Conservation (phyloP, 1,140 invertebrate species). For the Coptotermes formosanus region DNA sequence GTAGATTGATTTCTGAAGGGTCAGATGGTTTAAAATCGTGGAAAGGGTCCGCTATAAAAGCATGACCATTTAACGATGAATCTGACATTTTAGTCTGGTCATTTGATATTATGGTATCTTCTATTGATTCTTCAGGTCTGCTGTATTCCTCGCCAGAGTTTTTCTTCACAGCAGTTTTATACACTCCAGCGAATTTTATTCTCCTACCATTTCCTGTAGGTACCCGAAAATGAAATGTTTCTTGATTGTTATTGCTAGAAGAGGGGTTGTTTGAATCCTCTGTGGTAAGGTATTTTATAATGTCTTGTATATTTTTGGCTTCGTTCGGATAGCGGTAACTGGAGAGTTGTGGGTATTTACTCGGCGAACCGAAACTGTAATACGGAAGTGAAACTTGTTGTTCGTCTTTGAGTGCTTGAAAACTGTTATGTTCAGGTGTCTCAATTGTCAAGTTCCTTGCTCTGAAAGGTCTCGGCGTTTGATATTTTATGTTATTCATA, state of each 20-base stretch:
- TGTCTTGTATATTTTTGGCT: constrained; percentile 54
- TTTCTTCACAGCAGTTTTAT: not conserved
- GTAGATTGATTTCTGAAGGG: constrained; percentile 54
- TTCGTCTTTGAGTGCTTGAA: not conserved
- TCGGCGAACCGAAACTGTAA: not conserved
- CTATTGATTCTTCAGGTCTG: not conserved
- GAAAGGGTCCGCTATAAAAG: constrained; percentile 47
- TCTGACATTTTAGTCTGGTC: constrained; percentile 1
- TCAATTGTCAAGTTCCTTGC: not conserved
- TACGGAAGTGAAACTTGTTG: not conserved
- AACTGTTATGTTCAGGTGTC: too few relatives aligned
- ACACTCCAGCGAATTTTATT: not conserved
- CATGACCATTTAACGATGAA: constrained; percentile 35
- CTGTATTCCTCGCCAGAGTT: not conserved
- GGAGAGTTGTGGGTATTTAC: constrained; percentile 48
- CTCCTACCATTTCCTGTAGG: not conserved
- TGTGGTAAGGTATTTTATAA: constrained; percentile 50
- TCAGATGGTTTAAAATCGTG: constrained; percentile 54
- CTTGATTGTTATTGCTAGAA: not conserved
- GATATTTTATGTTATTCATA: not conserved
- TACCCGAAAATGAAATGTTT: not conserved
- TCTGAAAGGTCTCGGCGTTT: not conserved
- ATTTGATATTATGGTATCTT: not conserved
- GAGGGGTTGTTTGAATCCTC: constrained; percentile 34
- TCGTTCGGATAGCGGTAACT: constrained; percentile 48